Evolutionary conservation across 2,888 invertebrate genomes (phyloP).

Genomic region (Blastobasis adustella): DNA sequence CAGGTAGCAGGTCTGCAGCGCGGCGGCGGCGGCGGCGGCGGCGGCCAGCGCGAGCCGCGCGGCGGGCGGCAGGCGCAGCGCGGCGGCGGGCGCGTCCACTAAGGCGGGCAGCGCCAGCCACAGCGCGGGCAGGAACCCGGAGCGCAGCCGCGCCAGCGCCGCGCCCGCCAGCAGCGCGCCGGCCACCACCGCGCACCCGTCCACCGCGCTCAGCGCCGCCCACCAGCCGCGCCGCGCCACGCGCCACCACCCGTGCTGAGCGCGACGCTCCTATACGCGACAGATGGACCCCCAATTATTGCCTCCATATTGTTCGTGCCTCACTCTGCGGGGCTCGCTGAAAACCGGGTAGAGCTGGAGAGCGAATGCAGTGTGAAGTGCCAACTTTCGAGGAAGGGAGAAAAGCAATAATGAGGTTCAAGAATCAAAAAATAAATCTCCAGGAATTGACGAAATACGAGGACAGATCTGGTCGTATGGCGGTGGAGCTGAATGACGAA

Average conservation of each 20-base stretch:
- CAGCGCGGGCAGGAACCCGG: slow-evolving; percentile 79
- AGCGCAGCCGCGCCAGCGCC: slow-evolving; percentile 71
- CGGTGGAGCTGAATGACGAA: too few species aligned
- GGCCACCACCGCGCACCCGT: slow-evolving; percentile 41
- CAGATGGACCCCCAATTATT: too few species aligned
- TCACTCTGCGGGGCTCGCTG: too few species aligned
- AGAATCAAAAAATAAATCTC: too few species aligned
- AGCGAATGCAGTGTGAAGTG: too few species aligned
- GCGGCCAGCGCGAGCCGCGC: slow-evolving; percentile 60
- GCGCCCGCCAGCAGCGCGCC: slow-evolving; percentile 67
- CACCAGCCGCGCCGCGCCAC: slow-evolving; percentile 43
- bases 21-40: slow-evolving; percentile 78
- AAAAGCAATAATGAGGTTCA: too few species aligned
- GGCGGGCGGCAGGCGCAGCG: slow-evolving; percentile 63
- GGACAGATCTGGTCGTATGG: too few species aligned
- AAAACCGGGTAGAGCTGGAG: too few species aligned
- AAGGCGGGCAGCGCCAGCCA: slow-evolving; percentile 77
- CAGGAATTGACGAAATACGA: too few species aligned
- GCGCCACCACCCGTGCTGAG: slow-evolving; percentile 30
- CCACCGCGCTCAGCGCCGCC: slow-evolving; percentile 14
- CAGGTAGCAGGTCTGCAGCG: slow-evolving; percentile 80
- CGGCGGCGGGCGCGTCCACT: slow-evolving; percentile 32
- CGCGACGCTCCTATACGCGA: neutral
- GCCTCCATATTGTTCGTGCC: too few species aligned
- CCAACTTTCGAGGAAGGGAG: too few species aligned